Evolutionary conservation across 2,888 invertebrate genomes (phyloP).

Genomic region (Charanyca ferruginea): DNA sequence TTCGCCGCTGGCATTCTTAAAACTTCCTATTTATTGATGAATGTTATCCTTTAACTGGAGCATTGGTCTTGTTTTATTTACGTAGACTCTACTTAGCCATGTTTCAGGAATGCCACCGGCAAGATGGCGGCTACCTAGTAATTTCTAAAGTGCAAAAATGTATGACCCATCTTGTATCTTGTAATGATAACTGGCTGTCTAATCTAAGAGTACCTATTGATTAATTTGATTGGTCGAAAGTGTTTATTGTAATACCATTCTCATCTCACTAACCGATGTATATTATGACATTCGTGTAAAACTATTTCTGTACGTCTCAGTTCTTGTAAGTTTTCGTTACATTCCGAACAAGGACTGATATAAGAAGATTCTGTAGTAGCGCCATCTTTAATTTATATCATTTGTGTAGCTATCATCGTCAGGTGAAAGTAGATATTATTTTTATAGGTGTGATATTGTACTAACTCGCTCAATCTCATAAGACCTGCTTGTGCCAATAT

Average conservation of each 20-base stretch:
- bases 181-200: conserved; percentile 17
- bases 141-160: too few relatives aligned
- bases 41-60: too few relatives aligned
- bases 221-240: conserved; percentile 6
- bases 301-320: background rate
- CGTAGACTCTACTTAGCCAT: too few relatives aligned
- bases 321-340: conserved; percentile 12
- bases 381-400: conserved; percentile 23
- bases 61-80: too few relatives aligned
- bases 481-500: conserved; percentile 54
- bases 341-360: conserved; percentile 25
- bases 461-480: conserved; percentile 44
- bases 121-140: too few relatives aligned
- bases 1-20: too few relatives aligned
- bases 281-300: background rate
- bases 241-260: background rate
- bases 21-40: too few relatives aligned
- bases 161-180: too few relatives aligned
- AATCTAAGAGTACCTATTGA: conserved; percentile 13
- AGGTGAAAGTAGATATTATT: conserved; percentile 18
- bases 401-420: background rate
- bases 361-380: background rate
- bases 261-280: conserved; percentile 1
- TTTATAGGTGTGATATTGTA: conserved; percentile 20
- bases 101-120: too few relatives aligned